Conservation (phyloP, 1,140 invertebrate species). For the Cyclargus thomasi region DNA sequence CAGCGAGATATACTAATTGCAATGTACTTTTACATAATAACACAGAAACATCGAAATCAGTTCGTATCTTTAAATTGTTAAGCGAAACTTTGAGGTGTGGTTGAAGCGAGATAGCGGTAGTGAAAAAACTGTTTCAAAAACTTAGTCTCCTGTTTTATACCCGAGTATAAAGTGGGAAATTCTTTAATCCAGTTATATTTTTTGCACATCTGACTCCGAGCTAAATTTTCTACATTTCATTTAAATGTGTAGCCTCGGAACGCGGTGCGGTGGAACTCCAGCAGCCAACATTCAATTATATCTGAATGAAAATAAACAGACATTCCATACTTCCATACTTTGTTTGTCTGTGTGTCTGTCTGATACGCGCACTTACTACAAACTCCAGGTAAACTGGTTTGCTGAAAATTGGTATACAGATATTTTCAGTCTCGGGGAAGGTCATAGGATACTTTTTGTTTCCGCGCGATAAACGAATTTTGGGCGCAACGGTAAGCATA, state of each 20-base stretch:
- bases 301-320: too few species aligned
- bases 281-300: not conserved
- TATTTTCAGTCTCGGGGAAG: too few species aligned
- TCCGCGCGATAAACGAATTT: too few species aligned
- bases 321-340: too few species aligned
- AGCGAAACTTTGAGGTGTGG: not conserved
- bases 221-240: not conserved
- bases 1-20: too few species aligned
- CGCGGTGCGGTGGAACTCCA: not conserved
- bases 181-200: not conserved
- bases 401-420: too few species aligned
- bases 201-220: not conserved
- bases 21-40: too few species aligned
- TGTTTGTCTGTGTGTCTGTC: too few species aligned
- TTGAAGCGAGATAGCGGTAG: not conserved
- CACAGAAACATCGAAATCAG: not conserved
- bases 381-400: too few species aligned
- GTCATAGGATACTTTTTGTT: too few species aligned
- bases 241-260: not conserved
- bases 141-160: slow-evolving; percentile 3
- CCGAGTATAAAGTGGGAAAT: not conserved
- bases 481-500: too few species aligned
- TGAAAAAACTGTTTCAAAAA: not conserved
- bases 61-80: not conserved
- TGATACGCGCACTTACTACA: too few species aligned